Base-by-base conservation (phyloP, 2,888 invertebrate genomes). In the Cephus nigrinus region DNA sequence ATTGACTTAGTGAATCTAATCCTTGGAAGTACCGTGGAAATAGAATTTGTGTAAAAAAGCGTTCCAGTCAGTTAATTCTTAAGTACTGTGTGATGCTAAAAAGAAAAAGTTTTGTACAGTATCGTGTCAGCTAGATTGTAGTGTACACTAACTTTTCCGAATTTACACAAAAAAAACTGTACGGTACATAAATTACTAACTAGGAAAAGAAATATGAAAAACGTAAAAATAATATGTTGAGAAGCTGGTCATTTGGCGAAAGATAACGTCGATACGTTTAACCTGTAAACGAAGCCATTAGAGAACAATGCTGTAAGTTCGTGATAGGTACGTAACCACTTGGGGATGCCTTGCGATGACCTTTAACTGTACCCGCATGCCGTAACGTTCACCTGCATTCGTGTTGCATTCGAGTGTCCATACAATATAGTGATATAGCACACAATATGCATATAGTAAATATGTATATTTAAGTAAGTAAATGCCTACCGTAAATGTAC, bases 341-440 rank as follows among this genome's bases (percentile, higher is more conserved):
- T 81, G 75, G 23, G 35, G 76, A 76, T 73, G 73, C 80, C 74
- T 55, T 55, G 68, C 75, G 75, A 75, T 88, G 88, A 89, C 89
- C 89, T 89, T 89, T 89, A 89, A 89, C 89, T 89, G 89, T 89
- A 89, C 89, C 87, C 86, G 87, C 89, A 85, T 88, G 87, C 88
- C 85, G 86, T 85, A 88, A 87, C 85, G 88, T 81, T 85, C 86
- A 84, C 84, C 84, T 83, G 84, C 79, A 81, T 78, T 78, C 75
- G 84, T 85, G 86, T 55, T 55, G 55, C 55, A 55, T 55, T 55
- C 55, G 55, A 55, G 23, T 55, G 55, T 55, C 23, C 55, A 23
- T 55, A 55, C 55, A 23, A 55, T 55, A 55, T 55, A 55, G 55
- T 55, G 1, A 55, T 55, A 55, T 55, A 55, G 55, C 9, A 55